These are phyloP conservation scores for Cataglyphis cursor DNA, from an alignment of 2,888 invertebrate species.

Conservation along the genomic window DNA sequence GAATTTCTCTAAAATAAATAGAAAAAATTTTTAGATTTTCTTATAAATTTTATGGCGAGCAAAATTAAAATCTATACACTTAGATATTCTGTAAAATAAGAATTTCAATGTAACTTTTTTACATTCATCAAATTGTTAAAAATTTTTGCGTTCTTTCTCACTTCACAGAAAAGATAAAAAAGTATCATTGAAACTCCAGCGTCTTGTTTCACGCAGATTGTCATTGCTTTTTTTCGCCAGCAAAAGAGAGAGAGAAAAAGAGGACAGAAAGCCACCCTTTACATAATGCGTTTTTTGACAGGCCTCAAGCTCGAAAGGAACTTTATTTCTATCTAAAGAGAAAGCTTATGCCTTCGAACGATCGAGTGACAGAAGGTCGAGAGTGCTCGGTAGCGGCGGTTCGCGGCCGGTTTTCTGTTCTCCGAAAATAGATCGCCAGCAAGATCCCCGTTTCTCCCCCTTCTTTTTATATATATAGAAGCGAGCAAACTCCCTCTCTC, in stretches of 20 bases:
- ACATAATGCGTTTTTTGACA: slow-evolving; percentile 38
- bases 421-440: slow-evolving; percentile 84
- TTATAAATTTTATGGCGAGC: neutral
- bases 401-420: slow-evolving; percentile 81
- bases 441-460: slow-evolving; percentile 78
- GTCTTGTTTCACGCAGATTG: neutral
- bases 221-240: slow-evolving; percentile 1
- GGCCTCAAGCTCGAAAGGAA: slow-evolving; percentile 8
- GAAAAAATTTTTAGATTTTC: neutral
- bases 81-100: neutral
- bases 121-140: neutral
- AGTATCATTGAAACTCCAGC: neutral
- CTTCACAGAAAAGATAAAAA: neutral
- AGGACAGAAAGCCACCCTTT: neutral
- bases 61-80: neutral
- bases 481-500: slow-evolving; percentile 51
- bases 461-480: slow-evolving; percentile 67
- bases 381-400: slow-evolving; percentile 41
- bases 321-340: slow-evolving; percentile 58
- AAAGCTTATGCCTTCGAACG: slow-evolving; percentile 52
- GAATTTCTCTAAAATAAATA: neutral
- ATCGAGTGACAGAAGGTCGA: slow-evolving; percentile 62
- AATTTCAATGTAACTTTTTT: neutral
- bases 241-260: neutral
- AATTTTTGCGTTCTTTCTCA: neutral